These are phyloP conservation scores for Cinclus cinclus DNA, from an alignment of 2,113 vertebrate species.

Conservation along the genomic window DNA sequence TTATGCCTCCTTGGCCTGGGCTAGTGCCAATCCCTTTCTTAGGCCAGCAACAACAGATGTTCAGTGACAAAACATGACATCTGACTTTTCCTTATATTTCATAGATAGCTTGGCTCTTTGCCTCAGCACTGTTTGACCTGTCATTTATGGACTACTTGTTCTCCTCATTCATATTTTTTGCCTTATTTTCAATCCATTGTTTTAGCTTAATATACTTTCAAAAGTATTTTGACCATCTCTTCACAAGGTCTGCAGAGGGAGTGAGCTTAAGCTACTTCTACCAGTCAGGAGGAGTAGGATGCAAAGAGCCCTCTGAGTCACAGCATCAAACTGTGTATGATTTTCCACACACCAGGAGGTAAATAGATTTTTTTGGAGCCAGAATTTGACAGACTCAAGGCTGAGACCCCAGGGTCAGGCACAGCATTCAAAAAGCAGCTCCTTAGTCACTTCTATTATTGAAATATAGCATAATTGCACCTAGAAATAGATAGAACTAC, in stretches of 20 bases:
- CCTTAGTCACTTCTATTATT: background rate
- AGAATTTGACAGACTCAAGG: background rate
- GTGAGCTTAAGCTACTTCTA: background rate
- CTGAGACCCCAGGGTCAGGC: background rate
- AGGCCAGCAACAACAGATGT: background rate
- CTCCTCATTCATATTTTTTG: background rate
- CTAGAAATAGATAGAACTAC: background rate
- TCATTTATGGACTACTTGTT: background rate
- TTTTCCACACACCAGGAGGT: background rate
- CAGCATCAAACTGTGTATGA: background rate
- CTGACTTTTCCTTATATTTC: background rate
- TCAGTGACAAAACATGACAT: background rate
- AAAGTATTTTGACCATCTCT: background rate
- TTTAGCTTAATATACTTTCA: background rate
- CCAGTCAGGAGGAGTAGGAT: background rate
- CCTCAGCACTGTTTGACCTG: background rate
- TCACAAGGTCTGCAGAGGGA: background rate
- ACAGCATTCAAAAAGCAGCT: background rate
- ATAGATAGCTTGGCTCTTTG: background rate
- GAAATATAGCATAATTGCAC: background rate
- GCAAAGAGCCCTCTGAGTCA: background rate
- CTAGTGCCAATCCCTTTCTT: background rate
- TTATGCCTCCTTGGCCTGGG: background rate
- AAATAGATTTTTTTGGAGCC: background rate
- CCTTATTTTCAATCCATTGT: background rate